Percentiles rank a stretch among this genome's conserved stretches.
Evolutionary conservation across 2,888 invertebrate genomes (phyloP).

Genomic region (Leptothorax acervorum): DNA sequence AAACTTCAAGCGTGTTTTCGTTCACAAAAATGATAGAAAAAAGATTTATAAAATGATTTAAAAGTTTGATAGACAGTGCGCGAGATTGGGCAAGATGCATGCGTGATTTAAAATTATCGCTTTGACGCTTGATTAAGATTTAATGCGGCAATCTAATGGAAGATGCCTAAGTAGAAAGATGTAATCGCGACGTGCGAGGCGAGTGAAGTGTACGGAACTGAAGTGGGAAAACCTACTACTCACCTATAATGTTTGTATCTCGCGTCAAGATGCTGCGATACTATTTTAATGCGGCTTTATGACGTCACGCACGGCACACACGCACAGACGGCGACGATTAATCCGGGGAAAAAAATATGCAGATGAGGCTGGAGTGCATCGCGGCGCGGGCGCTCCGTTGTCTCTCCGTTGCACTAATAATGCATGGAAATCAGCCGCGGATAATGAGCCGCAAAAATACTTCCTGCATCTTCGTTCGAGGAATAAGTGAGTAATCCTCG

Average conservation of each 20-base stretch:
- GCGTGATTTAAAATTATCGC: background rate
- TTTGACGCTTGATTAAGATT: conserved; percentile 6
- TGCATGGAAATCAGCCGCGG: conserved; percentile 32
- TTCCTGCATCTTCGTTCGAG: conserved; percentile 47
- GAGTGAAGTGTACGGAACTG: conserved; percentile 11
- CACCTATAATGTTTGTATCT: conserved; percentile 34
- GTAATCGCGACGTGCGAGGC: background rate
- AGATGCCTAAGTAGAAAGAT: conserved; percentile 21
- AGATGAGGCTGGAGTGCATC: conserved; percentile 7
- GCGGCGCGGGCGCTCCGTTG: conserved; percentile 38
- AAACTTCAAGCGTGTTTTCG: background rate
- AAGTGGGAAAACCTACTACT: conserved; percentile 51
- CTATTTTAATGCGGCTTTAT: conserved; percentile 45
- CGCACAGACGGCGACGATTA: conserved; percentile 9
- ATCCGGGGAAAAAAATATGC: conserved; percentile 44
- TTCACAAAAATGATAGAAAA: conserved; percentile 10
- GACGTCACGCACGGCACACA: conserved; percentile 5
- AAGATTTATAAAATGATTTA: background rate
- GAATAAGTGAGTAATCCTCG: conserved; percentile 34
- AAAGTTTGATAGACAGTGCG: background rate
- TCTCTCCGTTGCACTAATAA: conserved; percentile 43
- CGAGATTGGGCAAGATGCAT: background rate
- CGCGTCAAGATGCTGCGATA: conserved; percentile 32
- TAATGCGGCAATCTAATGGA: background rate
- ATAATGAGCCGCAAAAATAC: conserved; percentile 32